phyloP scores from a whole-genome alignment of 2,888 invertebrate species.

The Ectobius pallidus region DNA sequence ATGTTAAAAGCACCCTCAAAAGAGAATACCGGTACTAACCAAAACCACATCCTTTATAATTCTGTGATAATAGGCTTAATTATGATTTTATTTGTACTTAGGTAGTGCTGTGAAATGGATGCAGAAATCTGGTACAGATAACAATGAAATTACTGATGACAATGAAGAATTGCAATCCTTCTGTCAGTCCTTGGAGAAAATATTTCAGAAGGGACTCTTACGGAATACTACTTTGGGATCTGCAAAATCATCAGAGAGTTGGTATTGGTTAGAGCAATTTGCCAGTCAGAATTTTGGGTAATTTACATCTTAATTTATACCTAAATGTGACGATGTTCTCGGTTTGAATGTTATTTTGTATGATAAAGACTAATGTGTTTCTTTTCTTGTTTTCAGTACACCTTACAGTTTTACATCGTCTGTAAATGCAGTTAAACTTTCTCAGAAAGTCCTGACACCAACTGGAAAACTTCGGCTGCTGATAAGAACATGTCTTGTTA shows the following conservation, averaged over 20 bases:
- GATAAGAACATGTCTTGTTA: conserved; percentile 58
- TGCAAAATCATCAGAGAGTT: conserved; percentile 57
- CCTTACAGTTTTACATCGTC: conserved; percentile 47
- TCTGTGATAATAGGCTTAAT: too few species aligned
- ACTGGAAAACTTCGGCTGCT: conserved; percentile 52
- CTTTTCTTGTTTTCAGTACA: too few species aligned
- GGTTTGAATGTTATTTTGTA: too few species aligned
- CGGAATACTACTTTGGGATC: conserved; percentile 55
- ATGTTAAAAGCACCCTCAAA: too few species aligned
- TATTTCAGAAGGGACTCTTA: conserved; percentile 62
- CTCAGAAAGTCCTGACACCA: conserved; percentile 24
- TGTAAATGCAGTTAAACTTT: conserved; percentile 46
- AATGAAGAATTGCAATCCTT: conserved; percentile 57
- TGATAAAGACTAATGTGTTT: too few species aligned
- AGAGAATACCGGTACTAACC: too few species aligned
- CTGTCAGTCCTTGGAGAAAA: conserved; percentile 62
- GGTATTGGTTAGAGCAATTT: conserved; percentile 62
- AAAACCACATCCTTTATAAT: too few species aligned
- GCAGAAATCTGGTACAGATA: conserved; percentile 47
- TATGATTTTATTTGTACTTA: too few species aligned
- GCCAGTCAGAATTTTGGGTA: conserved; percentile 50
- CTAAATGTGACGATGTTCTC: too few species aligned
- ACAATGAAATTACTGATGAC: conserved; percentile 56
- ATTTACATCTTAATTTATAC: conserved; percentile 1
- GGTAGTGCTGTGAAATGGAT: conserved; percentile 55